Evolutionary conservation across 2,888 invertebrate genomes (phyloP).

Genomic region (Heliconius cydno): DNA sequence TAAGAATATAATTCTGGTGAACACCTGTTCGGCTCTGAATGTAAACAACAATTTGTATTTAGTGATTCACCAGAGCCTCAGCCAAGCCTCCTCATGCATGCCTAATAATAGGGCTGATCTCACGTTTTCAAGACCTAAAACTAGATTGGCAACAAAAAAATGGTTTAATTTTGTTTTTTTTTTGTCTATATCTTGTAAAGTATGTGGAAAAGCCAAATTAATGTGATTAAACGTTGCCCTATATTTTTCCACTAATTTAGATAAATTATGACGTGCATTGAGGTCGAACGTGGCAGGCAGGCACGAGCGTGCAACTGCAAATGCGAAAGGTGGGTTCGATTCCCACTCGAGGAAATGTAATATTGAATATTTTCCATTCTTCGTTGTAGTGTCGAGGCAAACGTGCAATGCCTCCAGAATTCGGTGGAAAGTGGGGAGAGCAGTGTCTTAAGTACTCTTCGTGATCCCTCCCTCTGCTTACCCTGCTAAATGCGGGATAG

Average conservation of each 20-base stretch:
- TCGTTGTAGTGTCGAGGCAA: too few relatives aligned
- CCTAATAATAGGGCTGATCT: slow-evolving; percentile 40
- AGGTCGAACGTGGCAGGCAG: too few relatives aligned
- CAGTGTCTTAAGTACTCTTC: too few relatives aligned
- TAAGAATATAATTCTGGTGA: slow-evolving; percentile 31
- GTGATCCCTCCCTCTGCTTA: too few relatives aligned
- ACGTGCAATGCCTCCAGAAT: too few relatives aligned
- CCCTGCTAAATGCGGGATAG: too few relatives aligned
- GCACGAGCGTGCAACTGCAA: too few relatives aligned
- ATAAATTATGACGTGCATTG: not conserved
- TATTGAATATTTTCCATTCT: too few relatives aligned
- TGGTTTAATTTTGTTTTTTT: not conserved
- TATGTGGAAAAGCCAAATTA: not conserved
- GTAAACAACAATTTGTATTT: slow-evolving; percentile 38
- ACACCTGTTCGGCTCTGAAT: slow-evolving; percentile 38
- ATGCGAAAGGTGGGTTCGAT: too few relatives aligned
- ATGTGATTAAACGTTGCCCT: not conserved
- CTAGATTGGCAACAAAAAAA: slow-evolving; percentile 10
- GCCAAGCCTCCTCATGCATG: slow-evolving; percentile 44
- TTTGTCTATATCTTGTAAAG: not conserved
- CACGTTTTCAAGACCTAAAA: slow-evolving; percentile 25
- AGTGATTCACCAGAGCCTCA: slow-evolving; percentile 42
- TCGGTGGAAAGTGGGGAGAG: too few relatives aligned
- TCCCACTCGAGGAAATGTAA: too few relatives aligned
- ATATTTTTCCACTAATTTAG: not conserved